Percentiles rank a stretch among this genome's conserved stretches.
These are phyloP conservation scores for Drosophila saltans DNA, from an alignment of 1,140 invertebrate species.

Conservation along the genomic window DNA sequence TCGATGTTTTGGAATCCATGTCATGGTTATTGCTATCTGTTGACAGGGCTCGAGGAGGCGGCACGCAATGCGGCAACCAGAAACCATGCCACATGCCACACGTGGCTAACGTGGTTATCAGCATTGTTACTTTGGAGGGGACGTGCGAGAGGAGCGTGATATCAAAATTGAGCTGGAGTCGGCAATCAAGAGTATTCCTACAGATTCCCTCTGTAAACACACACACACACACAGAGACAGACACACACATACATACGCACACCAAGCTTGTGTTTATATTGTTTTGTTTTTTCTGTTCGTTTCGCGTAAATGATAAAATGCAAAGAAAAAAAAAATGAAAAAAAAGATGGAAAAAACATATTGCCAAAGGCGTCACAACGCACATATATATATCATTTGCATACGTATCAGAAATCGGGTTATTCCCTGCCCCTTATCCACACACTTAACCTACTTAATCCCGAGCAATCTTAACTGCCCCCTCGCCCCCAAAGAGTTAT, in stretches of 20 bases:
- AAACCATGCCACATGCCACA: constrained; percentile 31
- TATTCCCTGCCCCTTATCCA: constrained; percentile 43
- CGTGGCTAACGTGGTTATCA: constrained; percentile 22
- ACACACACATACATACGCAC: constrained; percentile 15
- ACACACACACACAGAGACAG: constrained; percentile 3
- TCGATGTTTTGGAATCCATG: constrained; percentile 1
- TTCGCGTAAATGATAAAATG: constrained; percentile 15
- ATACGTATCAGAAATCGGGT: constrained; percentile 73
- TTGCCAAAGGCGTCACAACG: constrained; percentile 47
- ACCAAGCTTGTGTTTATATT: constrained; percentile 14
- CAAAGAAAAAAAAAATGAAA: not conserved
- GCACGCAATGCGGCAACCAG: constrained; percentile 48
- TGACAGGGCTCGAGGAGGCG: constrained; percentile 62
- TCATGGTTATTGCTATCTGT: not conserved
- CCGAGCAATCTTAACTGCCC: constrained; percentile 14
- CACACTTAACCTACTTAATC: constrained; percentile 2
- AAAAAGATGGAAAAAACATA: constrained; percentile 26
- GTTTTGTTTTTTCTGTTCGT: not conserved
- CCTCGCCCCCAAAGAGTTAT: constrained; percentile 25
- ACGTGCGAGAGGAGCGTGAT: constrained; percentile 61
- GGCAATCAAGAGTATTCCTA: constrained; percentile 79
- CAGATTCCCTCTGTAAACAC: constrained; percentile 49
- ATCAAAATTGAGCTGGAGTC: constrained; percentile 71
- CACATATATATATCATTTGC: constrained; percentile 67
- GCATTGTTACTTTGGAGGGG: constrained; percentile 35